Conservation (phyloP, 2,797 vertebrate genomes). For the Chaetodon trifasciatus region DNA sequence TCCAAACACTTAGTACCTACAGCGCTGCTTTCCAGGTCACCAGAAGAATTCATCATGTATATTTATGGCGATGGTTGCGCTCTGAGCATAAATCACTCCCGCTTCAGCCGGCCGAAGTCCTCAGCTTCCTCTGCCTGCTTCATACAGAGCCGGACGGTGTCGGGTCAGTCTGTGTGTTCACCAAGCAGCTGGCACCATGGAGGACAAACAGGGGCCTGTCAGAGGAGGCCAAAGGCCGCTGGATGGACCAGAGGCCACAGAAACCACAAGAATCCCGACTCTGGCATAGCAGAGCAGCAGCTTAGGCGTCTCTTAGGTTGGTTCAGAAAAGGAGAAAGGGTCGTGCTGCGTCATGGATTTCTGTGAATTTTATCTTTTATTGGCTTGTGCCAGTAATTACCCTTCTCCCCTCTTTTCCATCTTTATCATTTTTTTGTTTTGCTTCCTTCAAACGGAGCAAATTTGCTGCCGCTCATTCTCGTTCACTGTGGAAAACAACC, state of each 20-base stretch:
- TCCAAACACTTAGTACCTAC: constrained; percentile 13
- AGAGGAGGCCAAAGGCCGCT: constrained; percentile 49
- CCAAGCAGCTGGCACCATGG: constrained; percentile 52
- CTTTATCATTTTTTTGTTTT: constrained; percentile 37
- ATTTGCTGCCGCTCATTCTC: constrained; percentile 32
- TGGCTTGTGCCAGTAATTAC: constrained; percentile 2
- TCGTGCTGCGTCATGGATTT: constrained; percentile 38
- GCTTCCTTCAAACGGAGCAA: constrained; percentile 13
- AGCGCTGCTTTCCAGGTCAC: constrained; percentile 18
- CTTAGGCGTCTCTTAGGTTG: constrained; percentile 33
- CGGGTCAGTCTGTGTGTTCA: constrained; percentile 53
- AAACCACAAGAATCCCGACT: constrained; percentile 74
- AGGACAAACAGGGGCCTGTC: constrained; percentile 55
- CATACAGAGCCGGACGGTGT: constrained; percentile 30
- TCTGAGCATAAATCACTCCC: constrained; percentile 40
- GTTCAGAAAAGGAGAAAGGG: constrained; percentile 9
- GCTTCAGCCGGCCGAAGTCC: constrained; percentile 21
- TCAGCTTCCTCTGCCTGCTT: constrained; percentile 36
- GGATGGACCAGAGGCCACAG: constrained; percentile 51
- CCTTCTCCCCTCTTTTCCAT: not conserved
- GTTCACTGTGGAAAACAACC: constrained; percentile 33
- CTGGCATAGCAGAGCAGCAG: constrained; percentile 25
- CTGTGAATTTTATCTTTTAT: constrained; percentile 25
- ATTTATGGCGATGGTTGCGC: constrained; percentile 21
- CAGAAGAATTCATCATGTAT: constrained; percentile 9